Evolutionary conservation across 2,797 vertebrate species (phyloP).

Genomic region (Intellagama lesueurii): DNA sequence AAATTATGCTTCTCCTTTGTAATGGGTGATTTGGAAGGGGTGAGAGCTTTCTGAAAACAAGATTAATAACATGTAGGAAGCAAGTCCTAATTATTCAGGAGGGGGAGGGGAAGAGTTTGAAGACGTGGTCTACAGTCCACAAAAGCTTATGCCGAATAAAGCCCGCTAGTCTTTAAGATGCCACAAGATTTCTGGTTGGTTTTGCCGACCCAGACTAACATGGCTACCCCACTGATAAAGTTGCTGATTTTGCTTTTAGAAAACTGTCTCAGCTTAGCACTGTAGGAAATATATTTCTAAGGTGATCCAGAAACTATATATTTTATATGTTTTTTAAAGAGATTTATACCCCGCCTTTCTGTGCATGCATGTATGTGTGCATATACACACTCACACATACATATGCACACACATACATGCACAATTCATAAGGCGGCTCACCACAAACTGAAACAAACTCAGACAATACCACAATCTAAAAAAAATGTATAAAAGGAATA

Average conservation of each 20-base stretch:
- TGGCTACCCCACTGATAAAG: not conserved
- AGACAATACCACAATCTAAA: not conserved
- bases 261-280: not conserved
- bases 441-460: not conserved
- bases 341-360: not conserved
- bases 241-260: not conserved
- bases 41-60: constrained; percentile 33
- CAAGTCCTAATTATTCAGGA: not conserved
- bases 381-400: no score
- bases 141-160: no score
- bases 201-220: no score
- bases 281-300: not conserved
- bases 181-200: no score
- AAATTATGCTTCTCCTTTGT: constrained; percentile 1
- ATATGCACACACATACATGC: no score
- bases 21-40: not conserved
- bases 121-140: no score
- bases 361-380: not conserved
- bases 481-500: not conserved
- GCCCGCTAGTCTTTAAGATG: no score
- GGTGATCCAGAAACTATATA: not conserved
- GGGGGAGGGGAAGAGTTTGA: no score
- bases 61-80: constrained; percentile 21
- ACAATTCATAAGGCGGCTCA: not conserved
- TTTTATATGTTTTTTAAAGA: not conserved